Conservation (phyloP, 2,888 invertebrate genomes). For the Bimastos eiseni region DNA sequence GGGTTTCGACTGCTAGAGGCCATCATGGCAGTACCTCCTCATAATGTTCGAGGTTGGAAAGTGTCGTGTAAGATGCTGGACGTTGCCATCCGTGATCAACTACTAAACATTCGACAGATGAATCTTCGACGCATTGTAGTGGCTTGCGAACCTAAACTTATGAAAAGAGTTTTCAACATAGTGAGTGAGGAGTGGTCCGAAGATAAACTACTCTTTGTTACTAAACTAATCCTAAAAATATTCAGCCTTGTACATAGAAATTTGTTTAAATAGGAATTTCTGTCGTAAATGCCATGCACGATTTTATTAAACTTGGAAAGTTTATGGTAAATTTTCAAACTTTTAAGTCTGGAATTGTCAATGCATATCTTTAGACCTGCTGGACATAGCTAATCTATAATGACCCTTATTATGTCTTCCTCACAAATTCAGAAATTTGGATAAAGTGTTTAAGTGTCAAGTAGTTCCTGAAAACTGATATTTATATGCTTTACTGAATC, state of each 20-base stretch:
- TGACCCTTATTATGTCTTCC: neutral
- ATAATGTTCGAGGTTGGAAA: conserved; percentile 24
- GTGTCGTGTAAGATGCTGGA: neutral
- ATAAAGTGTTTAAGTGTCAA: neutral
- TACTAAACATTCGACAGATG: conserved; percentile 15
- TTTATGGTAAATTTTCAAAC: neutral
- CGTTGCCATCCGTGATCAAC: conserved; percentile 5
- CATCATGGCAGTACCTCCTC: conserved; percentile 22
- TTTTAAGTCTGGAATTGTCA: too few relatives aligned
- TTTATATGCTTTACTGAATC: neutral
- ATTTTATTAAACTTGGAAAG: too few relatives aligned
- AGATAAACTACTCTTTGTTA: neutral
- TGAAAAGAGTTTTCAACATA: conserved; percentile 9
- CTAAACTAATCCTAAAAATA: neutral
- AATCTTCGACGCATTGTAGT: conserved; percentile 25
- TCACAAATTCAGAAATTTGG: neutral
- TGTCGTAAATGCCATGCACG: too few relatives aligned
- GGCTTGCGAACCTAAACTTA: neutral
- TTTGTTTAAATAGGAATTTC: too few relatives aligned
- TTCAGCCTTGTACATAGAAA: too few relatives aligned
- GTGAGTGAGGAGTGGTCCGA: neutral
- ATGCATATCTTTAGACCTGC: neutral
- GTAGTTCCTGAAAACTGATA: neutral
- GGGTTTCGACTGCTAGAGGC: neutral
- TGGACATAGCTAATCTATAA: neutral